phyloP scores from a whole-genome alignment of 2,888 invertebrate species.

The Nemoura dubitans region DNA sequence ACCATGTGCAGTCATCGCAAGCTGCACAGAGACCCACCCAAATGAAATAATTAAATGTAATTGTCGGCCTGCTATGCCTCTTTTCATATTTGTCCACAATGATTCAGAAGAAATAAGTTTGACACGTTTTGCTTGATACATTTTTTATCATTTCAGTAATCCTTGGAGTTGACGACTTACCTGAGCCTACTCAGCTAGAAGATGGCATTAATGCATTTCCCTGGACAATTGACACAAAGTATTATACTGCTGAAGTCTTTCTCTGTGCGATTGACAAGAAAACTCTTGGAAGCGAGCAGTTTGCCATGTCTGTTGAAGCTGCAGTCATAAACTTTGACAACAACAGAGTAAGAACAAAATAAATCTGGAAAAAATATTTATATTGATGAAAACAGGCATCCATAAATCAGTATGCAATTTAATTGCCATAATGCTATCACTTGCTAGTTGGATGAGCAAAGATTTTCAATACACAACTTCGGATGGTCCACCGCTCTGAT shows the following conservation, averaged over 20 bases:
- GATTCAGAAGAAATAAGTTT: no score
- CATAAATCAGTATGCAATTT: no score
- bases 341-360: slow-evolving; percentile 58
- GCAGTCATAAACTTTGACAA: slow-evolving; percentile 71
- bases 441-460: no score
- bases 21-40: slow-evolving; percentile 51
- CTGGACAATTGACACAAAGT: slow-evolving; percentile 75
- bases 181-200: slow-evolving; percentile 55
- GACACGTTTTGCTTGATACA: neutral
- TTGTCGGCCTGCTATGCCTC: no score
- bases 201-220: slow-evolving; percentile 58
- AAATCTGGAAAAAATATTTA: neutral
- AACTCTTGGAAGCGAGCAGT: slow-evolving; percentile 61
- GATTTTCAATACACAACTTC: no score
- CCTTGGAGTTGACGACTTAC: slow-evolving; percentile 51
- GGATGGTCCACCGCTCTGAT: no score
- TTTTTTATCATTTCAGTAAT: slow-evolving; percentile 49
- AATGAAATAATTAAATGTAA: slow-evolving; percentile 55
- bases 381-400: no score
- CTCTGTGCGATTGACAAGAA: slow-evolving; percentile 65
- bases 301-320: slow-evolving; percentile 67
- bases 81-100: no score
- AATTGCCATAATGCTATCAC: no score
- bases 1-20: slow-evolving; percentile 51
- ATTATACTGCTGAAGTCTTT: slow-evolving; percentile 72